Conservation (phyloP, 1,140 invertebrate genomes). For the Camponotus vicinus region DNA sequence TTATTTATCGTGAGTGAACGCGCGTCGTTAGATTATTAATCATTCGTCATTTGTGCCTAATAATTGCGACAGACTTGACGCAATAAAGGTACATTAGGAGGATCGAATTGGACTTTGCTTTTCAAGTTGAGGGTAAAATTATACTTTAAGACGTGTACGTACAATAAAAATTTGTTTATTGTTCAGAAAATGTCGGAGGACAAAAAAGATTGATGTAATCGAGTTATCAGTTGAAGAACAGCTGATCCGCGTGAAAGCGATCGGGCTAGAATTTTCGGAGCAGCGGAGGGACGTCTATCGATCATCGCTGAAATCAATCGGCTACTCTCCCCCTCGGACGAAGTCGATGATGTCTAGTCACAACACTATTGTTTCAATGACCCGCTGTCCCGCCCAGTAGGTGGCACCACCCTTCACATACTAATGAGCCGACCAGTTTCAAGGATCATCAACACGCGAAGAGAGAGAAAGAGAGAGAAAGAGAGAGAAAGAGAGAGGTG, state of each 20-base stretch:
- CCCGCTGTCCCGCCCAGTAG: constrained; percentile 77
- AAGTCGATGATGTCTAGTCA: constrained; percentile 76
- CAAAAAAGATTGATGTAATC: not conserved
- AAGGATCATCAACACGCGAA: constrained; percentile 74
- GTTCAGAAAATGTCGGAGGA: not conserved
- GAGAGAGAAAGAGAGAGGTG: constrained; percentile 52
- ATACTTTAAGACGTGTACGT: not conserved
- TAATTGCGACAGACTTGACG: not conserved
- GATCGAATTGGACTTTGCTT: no score
- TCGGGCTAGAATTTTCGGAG: constrained; percentile 5
- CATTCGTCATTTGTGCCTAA: not conserved
- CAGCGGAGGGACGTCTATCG: constrained; percentile 63
- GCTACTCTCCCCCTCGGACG: constrained; percentile 31
- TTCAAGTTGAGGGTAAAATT: not conserved
- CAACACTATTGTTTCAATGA: constrained; percentile 79
- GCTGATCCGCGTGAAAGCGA: not conserved
- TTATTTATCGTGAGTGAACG: not conserved
- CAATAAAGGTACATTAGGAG: not conserved
- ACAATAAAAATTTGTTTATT: not conserved
- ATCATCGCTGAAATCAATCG: constrained; percentile 76
- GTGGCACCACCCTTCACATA: constrained; percentile 76
- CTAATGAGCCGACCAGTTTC: constrained; percentile 76
- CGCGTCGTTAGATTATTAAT: constrained; percentile 23
- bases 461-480: constrained; percentile 49
- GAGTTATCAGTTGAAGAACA: not conserved